Percentiles rank a stretch among this genome's conserved stretches.
Evolutionary conservation across 2,797 vertebrate species (phyloP).

Genomic region (Alcedo atthis): DNA sequence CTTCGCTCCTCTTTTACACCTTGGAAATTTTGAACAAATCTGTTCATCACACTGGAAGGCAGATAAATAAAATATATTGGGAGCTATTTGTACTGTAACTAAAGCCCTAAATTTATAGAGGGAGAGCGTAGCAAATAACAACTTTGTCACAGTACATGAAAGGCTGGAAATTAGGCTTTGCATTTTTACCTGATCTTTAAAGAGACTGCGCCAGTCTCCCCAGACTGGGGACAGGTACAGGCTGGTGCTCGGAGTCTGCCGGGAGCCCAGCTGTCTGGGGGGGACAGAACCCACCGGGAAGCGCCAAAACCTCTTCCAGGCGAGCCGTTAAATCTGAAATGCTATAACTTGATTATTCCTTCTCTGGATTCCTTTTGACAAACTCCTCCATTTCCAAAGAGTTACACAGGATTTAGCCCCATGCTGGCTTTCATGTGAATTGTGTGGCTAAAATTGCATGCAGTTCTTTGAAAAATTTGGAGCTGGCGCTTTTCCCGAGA

Average conservation of each 20-base stretch:
- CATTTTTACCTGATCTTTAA: neutral
- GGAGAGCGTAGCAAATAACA: constrained; percentile 56
- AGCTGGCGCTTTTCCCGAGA: neutral
- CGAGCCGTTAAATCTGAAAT: constrained; percentile 17
- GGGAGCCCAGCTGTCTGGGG: neutral
- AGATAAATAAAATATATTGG: constrained; percentile 65
- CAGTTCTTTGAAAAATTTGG: constrained; percentile 43
- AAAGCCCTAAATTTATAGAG: constrained; percentile 30
- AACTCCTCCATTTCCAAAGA: constrained; percentile 59
- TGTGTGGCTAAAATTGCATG: neutral
- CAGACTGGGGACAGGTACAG: neutral
- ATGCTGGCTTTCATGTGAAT: neutral
- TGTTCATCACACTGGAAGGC: constrained; percentile 29
- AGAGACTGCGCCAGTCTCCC: neutral
- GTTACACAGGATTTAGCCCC: constrained; percentile 53
- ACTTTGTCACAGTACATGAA: constrained; percentile 52
- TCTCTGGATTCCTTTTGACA: constrained; percentile 29
- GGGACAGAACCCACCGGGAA: neutral
- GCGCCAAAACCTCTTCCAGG: neutral
- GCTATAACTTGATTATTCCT: constrained; percentile 56
- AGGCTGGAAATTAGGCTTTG: constrained; percentile 48
- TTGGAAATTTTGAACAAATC: constrained; percentile 20
- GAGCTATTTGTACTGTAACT: constrained; percentile 60
- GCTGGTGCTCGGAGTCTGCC: neutral
- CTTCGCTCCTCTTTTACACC: neutral